Evolutionary conservation across 2,797 vertebrate species (phyloP).

Genomic region (Heliangelus exortis): DNA sequence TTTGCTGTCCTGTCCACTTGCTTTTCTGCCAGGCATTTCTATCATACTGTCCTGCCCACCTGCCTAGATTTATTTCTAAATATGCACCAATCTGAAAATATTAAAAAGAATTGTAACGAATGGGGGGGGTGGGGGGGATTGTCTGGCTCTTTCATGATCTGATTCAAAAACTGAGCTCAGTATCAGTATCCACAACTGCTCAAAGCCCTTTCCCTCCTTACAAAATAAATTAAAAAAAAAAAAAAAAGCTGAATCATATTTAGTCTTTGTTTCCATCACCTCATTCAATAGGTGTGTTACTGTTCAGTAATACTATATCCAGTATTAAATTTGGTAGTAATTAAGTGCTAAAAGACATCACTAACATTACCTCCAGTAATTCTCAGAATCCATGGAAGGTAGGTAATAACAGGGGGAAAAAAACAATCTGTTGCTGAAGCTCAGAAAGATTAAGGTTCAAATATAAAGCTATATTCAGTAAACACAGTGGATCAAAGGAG

Average conservation of each 20-base stretch:
- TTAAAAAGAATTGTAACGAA: conserved; percentile 61
- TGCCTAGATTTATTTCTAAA: conserved; percentile 69
- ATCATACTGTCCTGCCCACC: conserved; percentile 31
- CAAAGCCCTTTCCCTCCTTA: conserved; percentile 1
- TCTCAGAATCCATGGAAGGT: conserved; percentile 3
- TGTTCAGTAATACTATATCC: neutral
- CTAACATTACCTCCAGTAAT: neutral
- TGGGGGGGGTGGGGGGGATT: conserved; percentile 18
- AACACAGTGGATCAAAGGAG: neutral
- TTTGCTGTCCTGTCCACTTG: conserved; percentile 47
- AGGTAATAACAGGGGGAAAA: neutral
- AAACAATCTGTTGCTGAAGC: neutral
- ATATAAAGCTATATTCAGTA: neutral
- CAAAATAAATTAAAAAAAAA: neutral
- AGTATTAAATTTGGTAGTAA: neutral
- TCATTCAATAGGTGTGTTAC: neutral
- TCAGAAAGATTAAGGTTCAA: neutral
- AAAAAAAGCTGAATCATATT: neutral
- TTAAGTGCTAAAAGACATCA: neutral
- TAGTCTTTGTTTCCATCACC: conserved; percentile 50
- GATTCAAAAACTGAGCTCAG: conserved; percentile 52
- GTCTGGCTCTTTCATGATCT: conserved; percentile 25
- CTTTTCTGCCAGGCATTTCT: conserved; percentile 55
- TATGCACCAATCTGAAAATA: conserved; percentile 37
- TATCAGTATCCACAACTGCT: conserved; percentile 38